Evolutionary conservation across 2,113 vertebrate species (phyloP).

Genomic region (Bufo bufo): DNA sequence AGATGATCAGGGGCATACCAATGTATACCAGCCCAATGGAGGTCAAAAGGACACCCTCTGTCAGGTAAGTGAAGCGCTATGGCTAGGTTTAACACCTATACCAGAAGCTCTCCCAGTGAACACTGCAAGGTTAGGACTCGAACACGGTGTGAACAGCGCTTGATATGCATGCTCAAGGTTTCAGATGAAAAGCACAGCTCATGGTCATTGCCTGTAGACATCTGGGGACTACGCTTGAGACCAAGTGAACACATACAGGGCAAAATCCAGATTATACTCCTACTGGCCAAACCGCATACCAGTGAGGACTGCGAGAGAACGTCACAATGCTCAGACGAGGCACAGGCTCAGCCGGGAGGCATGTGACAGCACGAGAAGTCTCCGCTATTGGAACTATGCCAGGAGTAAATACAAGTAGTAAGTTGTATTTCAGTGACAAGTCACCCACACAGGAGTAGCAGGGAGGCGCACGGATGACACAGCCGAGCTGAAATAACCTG

Average conservation of each 20-base stretch:
- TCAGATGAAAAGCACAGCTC: neutral
- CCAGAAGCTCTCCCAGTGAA: no score
- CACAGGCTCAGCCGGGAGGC: neutral
- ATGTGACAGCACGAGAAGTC: neutral
- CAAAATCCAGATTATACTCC: neutral
- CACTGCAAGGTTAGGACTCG: no score
- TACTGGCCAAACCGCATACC: slow-evolving; percentile 35
- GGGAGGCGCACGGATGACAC: neutral
- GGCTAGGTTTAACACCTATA: no score
- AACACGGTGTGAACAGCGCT: no score
- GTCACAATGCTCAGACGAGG: neutral
- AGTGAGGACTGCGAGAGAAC: neutral
- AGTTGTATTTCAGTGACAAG: neutral
- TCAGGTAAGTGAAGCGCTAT: no score
- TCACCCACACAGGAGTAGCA: neutral
- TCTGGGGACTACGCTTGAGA: neutral
- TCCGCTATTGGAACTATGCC: slow-evolving; percentile 1
- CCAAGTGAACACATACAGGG: neutral
- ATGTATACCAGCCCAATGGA: no score
- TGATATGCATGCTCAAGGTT: no score
- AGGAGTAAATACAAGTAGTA: neutral
- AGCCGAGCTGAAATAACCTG: neutral
- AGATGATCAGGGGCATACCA: no score
- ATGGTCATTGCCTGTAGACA: neutral
- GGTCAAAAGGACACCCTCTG: no score